Conservation (phyloP, 2,888 invertebrate species). For the Drosophila stalkeri region DNA sequence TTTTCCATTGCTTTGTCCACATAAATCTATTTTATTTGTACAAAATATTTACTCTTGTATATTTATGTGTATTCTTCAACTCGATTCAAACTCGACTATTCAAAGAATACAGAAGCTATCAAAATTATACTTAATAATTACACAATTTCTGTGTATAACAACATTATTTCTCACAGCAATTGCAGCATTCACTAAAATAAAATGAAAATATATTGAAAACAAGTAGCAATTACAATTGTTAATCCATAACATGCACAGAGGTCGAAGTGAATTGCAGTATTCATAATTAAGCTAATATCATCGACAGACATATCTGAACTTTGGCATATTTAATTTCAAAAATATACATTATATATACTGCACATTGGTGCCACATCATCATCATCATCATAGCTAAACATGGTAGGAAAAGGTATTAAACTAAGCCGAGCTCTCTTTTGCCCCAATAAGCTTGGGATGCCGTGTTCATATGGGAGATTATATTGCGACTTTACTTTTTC, state of each 20-base stretch:
- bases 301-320: not conserved
- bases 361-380: constrained; percentile 1
- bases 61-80: no score
- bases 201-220: not conserved
- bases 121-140: no score
- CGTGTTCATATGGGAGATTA: no score
- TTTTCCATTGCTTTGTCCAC: no score
- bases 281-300: not conserved
- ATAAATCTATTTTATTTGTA: no score
- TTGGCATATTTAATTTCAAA: not conserved
- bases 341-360: not conserved
- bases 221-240: not conserved
- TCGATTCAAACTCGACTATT: no score
- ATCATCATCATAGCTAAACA: not conserved
- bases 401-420: not conserved
- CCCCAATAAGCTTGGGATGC: not conserved
- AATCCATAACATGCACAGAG: not conserved
- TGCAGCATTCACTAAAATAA: not conserved
- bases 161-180: no score
- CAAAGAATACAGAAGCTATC: no score
- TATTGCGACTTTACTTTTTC: not conserved
- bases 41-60: no score
- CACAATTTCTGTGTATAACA: no score
- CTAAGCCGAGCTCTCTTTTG: no score
- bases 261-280: not conserved